phyloP scores from a whole-genome alignment of 2,888 invertebrate genomes.

The Prosopocoilus inquinatus region DNA sequence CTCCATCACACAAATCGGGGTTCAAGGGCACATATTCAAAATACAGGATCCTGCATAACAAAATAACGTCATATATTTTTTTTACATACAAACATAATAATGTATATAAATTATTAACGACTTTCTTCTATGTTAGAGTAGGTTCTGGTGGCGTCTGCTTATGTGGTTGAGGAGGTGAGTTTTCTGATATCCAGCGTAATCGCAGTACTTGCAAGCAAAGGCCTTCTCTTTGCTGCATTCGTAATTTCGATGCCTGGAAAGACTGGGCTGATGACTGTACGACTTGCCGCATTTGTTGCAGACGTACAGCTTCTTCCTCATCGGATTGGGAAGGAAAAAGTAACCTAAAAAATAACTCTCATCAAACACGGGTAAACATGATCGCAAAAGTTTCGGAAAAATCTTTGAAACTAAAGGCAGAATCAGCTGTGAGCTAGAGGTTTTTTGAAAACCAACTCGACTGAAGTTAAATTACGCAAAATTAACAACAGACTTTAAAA shows the following conservation, averaged over 20 bases:
- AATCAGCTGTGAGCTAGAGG: not conserved
- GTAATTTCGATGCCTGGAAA: not conserved
- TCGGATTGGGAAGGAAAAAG: not conserved
- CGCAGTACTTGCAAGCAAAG: not conserved
- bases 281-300: not conserved
- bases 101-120: too few species aligned
- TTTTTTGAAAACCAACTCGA: not conserved
- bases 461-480: constrained; percentile 1
- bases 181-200: constrained; percentile 59
- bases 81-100: too few species aligned
- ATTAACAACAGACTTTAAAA: not conserved
- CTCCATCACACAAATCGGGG: too few species aligned
- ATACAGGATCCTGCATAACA: too few species aligned
- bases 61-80: too few species aligned
- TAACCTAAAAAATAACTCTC: not conserved
- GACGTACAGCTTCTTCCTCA: not conserved
- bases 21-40: too few species aligned
- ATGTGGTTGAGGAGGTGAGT: constrained; percentile 48
- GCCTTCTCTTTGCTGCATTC: constrained; percentile 2
- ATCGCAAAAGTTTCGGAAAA: too few species aligned
- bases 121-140: not conserved
- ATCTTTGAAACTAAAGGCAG: too few species aligned
- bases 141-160: constrained; percentile 4
- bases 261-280: not conserved
- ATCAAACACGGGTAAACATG: too few species aligned